phyloP scores from a whole-genome alignment of 1,140 invertebrate genomes.

The Atopsyche davidsoni region DNA sequence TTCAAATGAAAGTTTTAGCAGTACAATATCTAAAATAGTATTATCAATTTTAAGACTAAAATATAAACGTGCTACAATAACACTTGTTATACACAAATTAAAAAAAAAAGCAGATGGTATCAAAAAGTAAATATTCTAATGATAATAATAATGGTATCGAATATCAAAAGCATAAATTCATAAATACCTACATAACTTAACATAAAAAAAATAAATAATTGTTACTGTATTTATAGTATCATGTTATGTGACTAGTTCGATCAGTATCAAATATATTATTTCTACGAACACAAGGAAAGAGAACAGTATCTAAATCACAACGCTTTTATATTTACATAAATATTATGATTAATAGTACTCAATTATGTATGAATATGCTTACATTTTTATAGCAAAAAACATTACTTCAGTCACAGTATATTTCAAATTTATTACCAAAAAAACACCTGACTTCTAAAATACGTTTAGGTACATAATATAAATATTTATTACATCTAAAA shows the following conservation, averaged over 20 bases:
- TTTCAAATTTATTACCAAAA: too few species aligned
- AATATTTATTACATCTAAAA: too few species aligned
- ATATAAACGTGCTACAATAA: background rate
- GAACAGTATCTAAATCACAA: constrained; percentile 20
- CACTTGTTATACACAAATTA: background rate
- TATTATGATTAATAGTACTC: background rate
- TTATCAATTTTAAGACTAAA: background rate
- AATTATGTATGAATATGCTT: background rate
- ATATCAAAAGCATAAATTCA: too few species aligned
- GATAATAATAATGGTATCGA: background rate
- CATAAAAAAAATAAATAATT: too few species aligned
- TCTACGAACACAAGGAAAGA: background rate
- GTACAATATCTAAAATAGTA: too few species aligned
- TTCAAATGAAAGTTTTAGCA: too few species aligned
- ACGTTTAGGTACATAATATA: too few species aligned
- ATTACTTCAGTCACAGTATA: too few species aligned
- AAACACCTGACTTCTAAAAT: too few species aligned
- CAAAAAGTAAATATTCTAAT: background rate
- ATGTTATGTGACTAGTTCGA: background rate
- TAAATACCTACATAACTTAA: too few species aligned
- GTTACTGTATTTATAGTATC: background rate
- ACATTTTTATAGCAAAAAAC: background rate
- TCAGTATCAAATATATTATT: background rate
- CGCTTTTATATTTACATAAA: constrained; percentile 18
- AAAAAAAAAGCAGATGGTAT: background rate